Conservation (phyloP, 2,797 vertebrate genomes). For the Momotus momota region DNA sequence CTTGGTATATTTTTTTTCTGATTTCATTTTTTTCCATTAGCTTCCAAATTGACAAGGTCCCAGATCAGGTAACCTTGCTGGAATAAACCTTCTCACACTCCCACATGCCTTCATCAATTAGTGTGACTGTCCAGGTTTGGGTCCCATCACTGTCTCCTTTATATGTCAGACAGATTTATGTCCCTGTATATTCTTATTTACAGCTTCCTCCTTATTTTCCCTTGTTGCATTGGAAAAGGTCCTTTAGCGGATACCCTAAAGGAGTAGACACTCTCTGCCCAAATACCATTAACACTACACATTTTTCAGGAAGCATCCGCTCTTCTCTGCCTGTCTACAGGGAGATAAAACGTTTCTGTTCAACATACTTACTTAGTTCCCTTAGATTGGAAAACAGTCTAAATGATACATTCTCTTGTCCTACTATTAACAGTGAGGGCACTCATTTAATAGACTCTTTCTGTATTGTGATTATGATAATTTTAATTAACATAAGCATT, state of each 20-base stretch:
- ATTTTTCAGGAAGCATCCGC: background rate
- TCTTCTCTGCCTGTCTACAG: background rate
- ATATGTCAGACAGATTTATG: background rate
- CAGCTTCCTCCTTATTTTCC: background rate
- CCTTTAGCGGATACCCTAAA: background rate
- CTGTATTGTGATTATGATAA: conserved; percentile 25
- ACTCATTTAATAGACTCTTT: background rate
- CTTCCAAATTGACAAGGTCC: background rate
- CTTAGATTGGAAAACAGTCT: background rate
- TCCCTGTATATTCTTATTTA: background rate
- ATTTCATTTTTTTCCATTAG: background rate
- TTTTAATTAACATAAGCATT: conserved; percentile 44
- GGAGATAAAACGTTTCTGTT: background rate
- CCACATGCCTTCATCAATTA: background rate
- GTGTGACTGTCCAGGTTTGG: background rate
- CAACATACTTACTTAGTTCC: background rate
- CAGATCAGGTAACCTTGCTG: background rate
- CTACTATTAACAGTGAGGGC: background rate
- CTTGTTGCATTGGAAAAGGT: background rate
- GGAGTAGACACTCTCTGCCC: background rate
- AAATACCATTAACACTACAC: background rate
- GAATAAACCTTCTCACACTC: background rate
- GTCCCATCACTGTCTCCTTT: background rate
- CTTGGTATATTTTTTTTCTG: background rate
- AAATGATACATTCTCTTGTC: background rate